A percentile compares a stretch with the other conserved stretches of the same genome.
These are phyloP conservation scores for Microtus agrestis DNA, from an alignment of 2,797 vertebrate genomes.

Conservation along the genomic window DNA sequence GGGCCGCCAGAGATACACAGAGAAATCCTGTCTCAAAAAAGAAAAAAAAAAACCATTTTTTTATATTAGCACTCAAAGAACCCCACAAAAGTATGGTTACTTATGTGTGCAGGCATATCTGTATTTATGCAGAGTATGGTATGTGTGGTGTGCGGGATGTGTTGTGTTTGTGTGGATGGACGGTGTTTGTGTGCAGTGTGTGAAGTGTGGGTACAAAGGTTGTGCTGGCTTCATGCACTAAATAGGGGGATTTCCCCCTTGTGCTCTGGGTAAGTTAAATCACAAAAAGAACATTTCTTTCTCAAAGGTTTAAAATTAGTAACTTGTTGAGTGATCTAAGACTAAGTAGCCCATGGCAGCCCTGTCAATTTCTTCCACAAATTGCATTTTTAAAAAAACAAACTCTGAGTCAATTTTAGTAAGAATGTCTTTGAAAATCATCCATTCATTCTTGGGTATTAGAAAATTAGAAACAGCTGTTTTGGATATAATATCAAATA, in stretches of 20 bases:
- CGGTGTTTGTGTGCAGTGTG: neutral
- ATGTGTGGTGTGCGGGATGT: neutral
- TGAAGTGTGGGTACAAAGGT: neutral
- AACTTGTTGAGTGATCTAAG: conserved; percentile 33
- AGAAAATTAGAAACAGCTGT: conserved; percentile 43
- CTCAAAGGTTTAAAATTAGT: conserved; percentile 47
- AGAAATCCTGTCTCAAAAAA: too few species aligned
- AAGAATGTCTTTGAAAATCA: conserved; percentile 66
- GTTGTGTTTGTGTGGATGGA: neutral
- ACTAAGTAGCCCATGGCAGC: neutral
- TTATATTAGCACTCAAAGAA: neutral
- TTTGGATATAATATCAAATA: conserved; percentile 36
- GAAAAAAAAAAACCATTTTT: neutral
- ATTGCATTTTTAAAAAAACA: conserved; percentile 1
- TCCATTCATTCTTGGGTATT: conserved; percentile 30
- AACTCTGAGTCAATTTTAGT: conserved; percentile 41
- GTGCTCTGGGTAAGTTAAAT: neutral
- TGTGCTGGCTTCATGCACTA: conserved; percentile 1
- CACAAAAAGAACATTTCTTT: conserved; percentile 36
- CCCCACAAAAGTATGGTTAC: neutral
- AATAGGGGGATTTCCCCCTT: neutral
- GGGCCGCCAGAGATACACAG: too few species aligned
- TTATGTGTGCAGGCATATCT: neutral
- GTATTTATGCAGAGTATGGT: neutral
- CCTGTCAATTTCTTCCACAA: conserved; percentile 34